Base-by-base conservation (phyloP, 2,888 invertebrate genomes). In the Drosophila differens region DNA sequence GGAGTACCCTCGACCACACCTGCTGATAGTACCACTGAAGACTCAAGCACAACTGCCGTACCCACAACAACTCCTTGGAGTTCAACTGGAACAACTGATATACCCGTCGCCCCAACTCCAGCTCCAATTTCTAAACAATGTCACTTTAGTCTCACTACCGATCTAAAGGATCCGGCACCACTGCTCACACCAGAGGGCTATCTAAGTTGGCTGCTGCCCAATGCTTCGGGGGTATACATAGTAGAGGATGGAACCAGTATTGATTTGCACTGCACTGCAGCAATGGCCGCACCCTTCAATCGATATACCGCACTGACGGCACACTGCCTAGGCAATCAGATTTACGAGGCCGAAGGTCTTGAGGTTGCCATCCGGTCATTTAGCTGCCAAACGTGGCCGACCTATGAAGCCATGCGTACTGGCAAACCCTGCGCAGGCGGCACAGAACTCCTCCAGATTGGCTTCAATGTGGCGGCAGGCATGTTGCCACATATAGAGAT, bases 151-250 rank as follows among this genome's bases (percentile, higher is more conserved):
- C 74, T 89, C 3, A 87, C 81, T 67, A 89, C 87, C 0, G 91
- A 85, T 59, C 70, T 92, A 0, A 91, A 64, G 4, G 85, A 95
- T 76, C 95, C 95, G 0, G 95, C 95, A 79, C 95, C 96, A 0
- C 92, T 96, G 22, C 94, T 95, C 72, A 90, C 95, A 0, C 93
- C 92, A 47, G 90, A 93, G 3, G 93, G 94, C 1, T 86, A 90
- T 2, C 78, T 81, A 0, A 81, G 85, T 16, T 91, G 92, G 81
- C 44, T 92, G 4, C 33, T 82, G n/a, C 92, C 93, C 3, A 80
- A 87, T 19, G 47, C 83, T 4, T 52, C 74, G 9, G 92, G 93
- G 1, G 19, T 81, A 5, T 89, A 92, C 9, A 75, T 70, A 6
- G 61, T 93, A 0, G 68, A 76, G 0, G 76, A 87, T 16, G 91